phyloP scores from a whole-genome alignment of 1,140 invertebrate genomes.

The Orussus abietinus region DNA sequence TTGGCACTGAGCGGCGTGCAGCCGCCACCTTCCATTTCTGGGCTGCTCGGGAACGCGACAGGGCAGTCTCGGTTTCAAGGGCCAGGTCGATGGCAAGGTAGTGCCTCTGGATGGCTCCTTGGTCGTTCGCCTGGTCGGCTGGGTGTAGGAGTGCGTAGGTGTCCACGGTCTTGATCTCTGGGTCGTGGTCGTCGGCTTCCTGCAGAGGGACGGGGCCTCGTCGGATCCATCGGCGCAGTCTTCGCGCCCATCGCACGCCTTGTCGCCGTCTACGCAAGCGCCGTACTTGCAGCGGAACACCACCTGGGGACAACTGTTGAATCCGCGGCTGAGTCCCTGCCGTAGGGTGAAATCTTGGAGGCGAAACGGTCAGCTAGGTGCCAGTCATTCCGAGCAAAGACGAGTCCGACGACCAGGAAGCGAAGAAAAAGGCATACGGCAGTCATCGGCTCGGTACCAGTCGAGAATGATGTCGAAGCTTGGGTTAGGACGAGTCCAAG shows the following conservation, averaged over 20 bases:
- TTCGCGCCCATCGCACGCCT: conserved; percentile 55
- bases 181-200: background rate
- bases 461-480: too few relatives aligned
- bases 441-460: too few relatives aligned
- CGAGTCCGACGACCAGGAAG: too few relatives aligned
- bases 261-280: conserved; percentile 56
- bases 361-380: too few relatives aligned
- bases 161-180: background rate
- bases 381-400: too few relatives aligned
- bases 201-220: conserved; percentile 49
- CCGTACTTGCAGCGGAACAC: conserved; percentile 61
- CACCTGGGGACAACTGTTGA: conserved; percentile 45
- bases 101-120: background rate
- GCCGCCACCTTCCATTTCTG: conserved; percentile 33
- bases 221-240: conserved; percentile 71
- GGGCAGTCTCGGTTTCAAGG: background rate
- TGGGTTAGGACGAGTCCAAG: too few relatives aligned
- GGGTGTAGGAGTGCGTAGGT: conserved; percentile 6
- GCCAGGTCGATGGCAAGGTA: background rate
- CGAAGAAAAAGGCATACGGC: too few relatives aligned
- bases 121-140: too few relatives aligned
- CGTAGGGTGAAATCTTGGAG: too few relatives aligned
- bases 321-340: too few relatives aligned
- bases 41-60: conserved; percentile 37
- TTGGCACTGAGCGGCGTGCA: conserved; percentile 30